phyloP scores from a whole-genome alignment of 53 echinoderm and acorn worm genomes.

The Paracentrotus lividus region DNA sequence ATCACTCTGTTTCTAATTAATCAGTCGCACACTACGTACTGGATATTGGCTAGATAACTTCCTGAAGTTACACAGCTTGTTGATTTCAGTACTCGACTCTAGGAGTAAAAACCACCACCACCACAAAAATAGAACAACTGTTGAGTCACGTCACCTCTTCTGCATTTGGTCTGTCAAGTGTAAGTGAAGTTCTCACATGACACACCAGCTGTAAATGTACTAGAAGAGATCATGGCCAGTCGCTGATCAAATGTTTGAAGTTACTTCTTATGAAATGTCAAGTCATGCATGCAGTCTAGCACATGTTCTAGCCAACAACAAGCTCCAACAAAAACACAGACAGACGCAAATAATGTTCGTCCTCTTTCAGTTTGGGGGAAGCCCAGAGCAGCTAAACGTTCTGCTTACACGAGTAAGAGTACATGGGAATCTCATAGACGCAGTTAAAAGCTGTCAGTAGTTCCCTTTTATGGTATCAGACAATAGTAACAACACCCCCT shows the following conservation, averaged over 20 bases:
- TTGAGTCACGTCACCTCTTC: neutral
- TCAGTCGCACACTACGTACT: neutral
- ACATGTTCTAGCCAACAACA: neutral
- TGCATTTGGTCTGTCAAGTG: neutral
- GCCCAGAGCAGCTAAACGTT: neutral
- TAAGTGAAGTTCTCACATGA: neutral
- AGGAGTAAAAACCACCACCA: neutral
- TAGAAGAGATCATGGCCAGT: neutral
- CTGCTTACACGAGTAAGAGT: neutral
- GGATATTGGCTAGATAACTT: neutral
- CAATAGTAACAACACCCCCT: conserved; percentile 15
- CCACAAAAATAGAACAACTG: neutral
- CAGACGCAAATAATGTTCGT: neutral
- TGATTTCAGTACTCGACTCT: neutral
- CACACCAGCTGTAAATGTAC: neutral
- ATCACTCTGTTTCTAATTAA: neutral
- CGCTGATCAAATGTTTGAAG: conserved; percentile 2
- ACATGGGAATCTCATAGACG: neutral
- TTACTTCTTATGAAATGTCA: neutral
- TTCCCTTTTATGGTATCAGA: conserved; percentile 35
- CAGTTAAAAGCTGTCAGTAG: neutral
- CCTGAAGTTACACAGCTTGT: neutral
- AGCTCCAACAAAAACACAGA: conserved; percentile 19
- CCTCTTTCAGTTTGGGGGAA: neutral
- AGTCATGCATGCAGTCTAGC: neutral